A percentile compares a stretch with the other conserved stretches of the same genome.
phyloP scores from a whole-genome alignment of 2,888 invertebrate species.

The Cryptocheilus praepositus region DNA sequence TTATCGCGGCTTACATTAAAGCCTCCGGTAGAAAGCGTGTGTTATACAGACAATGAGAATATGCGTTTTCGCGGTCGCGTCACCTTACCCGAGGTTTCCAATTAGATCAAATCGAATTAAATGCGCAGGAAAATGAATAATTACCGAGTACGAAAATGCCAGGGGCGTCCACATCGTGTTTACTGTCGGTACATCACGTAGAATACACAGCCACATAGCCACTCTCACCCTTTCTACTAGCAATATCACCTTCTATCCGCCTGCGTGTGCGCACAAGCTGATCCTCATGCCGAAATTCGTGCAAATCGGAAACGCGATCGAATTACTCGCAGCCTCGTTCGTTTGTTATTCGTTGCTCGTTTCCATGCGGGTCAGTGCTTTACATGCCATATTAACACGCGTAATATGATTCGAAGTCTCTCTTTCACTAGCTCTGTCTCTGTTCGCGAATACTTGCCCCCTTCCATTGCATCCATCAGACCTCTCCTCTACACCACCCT shows the following conservation, averaged over 20 bases:
- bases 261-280: not conserved
- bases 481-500: too few species aligned
- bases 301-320: constrained; percentile 22
- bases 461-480: too few species aligned
- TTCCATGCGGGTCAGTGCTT: constrained; percentile 27
- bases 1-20: too few species aligned
- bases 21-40: too few species aligned
- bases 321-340: constrained; percentile 18
- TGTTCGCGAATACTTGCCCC: constrained; percentile 4
- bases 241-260: not conserved
- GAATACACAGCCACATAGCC: not conserved
- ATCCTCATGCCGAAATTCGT: constrained; percentile 9
- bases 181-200: not conserved
- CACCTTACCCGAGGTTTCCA: too few species aligned
- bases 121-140: constrained; percentile 7
- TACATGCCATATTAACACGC: constrained; percentile 33
- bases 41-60: too few species aligned
- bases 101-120: too few species aligned
- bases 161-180: not conserved
- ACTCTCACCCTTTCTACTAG: not conserved
- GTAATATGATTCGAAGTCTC: constrained; percentile 39
- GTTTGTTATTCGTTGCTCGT: constrained; percentile 31
- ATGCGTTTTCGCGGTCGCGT: too few species aligned
- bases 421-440: constrained; percentile 15
- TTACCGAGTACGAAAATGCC: constrained; percentile 7